These are phyloP conservation scores for Nymphalis c-album DNA, from an alignment of 2,888 invertebrate genomes.

Conservation along the genomic window DNA sequence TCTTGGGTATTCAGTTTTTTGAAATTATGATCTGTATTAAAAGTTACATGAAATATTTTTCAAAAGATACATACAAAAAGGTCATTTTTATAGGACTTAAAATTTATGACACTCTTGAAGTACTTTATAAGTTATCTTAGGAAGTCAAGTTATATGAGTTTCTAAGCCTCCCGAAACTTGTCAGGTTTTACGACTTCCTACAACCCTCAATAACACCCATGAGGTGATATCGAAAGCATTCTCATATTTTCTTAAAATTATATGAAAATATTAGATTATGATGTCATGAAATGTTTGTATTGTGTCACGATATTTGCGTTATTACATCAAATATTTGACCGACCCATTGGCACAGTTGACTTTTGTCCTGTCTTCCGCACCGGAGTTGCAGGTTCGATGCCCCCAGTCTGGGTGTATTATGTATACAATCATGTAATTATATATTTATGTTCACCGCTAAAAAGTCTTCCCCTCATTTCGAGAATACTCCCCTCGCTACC, in stretches of 20 bases:
- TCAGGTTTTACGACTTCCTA: conserved; percentile 1
- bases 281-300: background rate
- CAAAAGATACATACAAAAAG: background rate
- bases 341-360: too few relatives aligned
- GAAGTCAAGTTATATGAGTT: conserved; percentile 1
- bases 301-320: background rate
- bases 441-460: too few relatives aligned
- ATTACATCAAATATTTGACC: too few relatives aligned
- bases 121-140: conserved; percentile 3
- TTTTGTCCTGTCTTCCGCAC: too few relatives aligned
- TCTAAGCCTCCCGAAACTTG: background rate
- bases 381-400: too few relatives aligned
- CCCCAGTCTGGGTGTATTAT: too few relatives aligned
- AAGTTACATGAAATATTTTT: background rate
- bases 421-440: too few relatives aligned
- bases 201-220: background rate
- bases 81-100: conserved; percentile 2
- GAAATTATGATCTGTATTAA: background rate
- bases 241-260: background rate
- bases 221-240: too few relatives aligned
- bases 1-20: background rate
- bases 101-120: conserved; percentile 1
- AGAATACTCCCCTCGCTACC: too few relatives aligned
- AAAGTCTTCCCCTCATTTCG: too few relatives aligned
- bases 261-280: background rate